A percentile compares a stretch with the other conserved stretches of the same genome.
phyloP scores from a whole-genome alignment of 2,113 vertebrate genomes.

The Pituophis catenifer region DNA sequence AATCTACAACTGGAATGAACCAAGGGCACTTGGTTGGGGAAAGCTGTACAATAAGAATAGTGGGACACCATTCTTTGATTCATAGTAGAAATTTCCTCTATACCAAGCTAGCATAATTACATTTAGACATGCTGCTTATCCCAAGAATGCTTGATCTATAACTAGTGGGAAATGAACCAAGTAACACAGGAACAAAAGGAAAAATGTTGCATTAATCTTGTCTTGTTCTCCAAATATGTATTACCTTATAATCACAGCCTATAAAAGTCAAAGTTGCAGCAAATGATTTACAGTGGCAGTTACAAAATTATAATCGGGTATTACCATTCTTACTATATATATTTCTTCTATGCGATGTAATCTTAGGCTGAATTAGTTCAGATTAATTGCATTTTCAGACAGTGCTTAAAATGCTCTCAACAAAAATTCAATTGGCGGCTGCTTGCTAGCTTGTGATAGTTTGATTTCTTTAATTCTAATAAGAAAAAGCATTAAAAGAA shows the following conservation, averaged over 20 bases:
- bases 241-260: neutral
- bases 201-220: neutral
- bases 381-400: neutral
- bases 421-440: neutral
- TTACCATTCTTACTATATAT: neutral
- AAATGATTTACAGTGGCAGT: neutral
- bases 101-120: neutral
- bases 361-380: neutral
- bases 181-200: neutral
- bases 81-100: neutral
- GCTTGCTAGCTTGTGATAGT: neutral
- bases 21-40: neutral
- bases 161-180: neutral
- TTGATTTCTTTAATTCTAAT: neutral
- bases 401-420: neutral
- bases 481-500: neutral
- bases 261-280: neutral
- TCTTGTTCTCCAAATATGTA: neutral
- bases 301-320: neutral
- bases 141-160: neutral
- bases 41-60: neutral
- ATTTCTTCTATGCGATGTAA: neutral
- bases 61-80: neutral
- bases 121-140: neutral
- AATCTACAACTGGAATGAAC: neutral